A percentile compares a stretch with the other conserved stretches of the same genome.
Evolutionary conservation across 2,888 invertebrate species (phyloP).

Genomic region (Lithosia quadra): DNA sequence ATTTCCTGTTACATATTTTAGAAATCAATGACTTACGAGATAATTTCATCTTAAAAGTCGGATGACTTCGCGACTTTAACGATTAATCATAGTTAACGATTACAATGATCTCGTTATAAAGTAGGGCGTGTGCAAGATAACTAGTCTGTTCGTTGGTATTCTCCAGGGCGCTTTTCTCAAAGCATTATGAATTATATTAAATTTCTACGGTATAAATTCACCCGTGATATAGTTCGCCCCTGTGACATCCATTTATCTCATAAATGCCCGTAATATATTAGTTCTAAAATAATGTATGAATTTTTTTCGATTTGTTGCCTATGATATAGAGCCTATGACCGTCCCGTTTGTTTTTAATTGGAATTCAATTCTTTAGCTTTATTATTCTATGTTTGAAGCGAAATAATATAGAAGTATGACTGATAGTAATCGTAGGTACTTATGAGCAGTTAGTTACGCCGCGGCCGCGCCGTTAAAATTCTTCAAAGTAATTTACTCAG

Average conservation of each 20-base stretch:
- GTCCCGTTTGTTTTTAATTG: too few relatives aligned
- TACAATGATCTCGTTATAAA: conserved; percentile 46
- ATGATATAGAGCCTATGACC: too few relatives aligned
- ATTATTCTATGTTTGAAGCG: not conserved
- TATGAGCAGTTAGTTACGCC: conserved; percentile 1
- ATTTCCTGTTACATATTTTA: conserved; percentile 27
- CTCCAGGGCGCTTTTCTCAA: conserved; percentile 30
- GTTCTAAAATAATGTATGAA: too few relatives aligned
- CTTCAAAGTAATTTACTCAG: not conserved
- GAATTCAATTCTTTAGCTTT: too few relatives aligned
- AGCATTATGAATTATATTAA: conserved; percentile 29
- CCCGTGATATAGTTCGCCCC: too few relatives aligned
- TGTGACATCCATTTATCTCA: too few relatives aligned
- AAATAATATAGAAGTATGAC: too few relatives aligned
- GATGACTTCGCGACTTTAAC: conserved; percentile 24
- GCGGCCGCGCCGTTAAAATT: not conserved
- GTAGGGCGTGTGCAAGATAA: conserved; percentile 49
- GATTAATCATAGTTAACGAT: conserved; percentile 35
- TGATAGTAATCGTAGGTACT: not conserved
- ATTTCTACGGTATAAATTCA: conserved; percentile 1
- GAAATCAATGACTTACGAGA: conserved; percentile 19
- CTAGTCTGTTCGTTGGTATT: conserved; percentile 62
- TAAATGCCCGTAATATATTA: too few relatives aligned
- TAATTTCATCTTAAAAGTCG: conserved; percentile 22
- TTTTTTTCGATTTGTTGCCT: too few relatives aligned